These are phyloP conservation scores for Polietes domitor DNA, from an alignment of 2,888 invertebrate genomes.

Conservation along the genomic window DNA sequence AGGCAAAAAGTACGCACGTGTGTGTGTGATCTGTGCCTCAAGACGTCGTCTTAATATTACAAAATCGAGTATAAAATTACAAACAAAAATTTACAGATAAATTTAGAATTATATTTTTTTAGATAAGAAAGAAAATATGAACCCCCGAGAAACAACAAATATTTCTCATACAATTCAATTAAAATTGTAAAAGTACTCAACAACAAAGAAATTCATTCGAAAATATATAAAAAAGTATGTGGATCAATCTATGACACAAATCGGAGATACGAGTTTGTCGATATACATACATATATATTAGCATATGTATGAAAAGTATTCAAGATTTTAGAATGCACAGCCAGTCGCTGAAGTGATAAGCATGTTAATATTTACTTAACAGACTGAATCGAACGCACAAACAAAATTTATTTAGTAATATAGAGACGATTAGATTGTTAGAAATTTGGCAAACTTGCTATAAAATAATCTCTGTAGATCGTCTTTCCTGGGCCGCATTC, in stretches of 20 bases:
- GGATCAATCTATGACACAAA: not conserved
- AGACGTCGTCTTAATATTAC: not conserved
- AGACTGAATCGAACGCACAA: conserved; percentile 23
- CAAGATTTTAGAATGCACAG: conserved; percentile 52
- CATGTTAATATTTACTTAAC: conserved; percentile 41
- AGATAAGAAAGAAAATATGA: conserved; percentile 37
- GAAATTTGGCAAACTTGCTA: conserved; percentile 71
- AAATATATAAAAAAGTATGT: not conserved
- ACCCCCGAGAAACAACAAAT: conserved; percentile 68
- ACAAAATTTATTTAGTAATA: not conserved
- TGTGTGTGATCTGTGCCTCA: not conserved
- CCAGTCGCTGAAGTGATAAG: conserved; percentile 54
- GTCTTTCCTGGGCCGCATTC: conserved; percentile 72
- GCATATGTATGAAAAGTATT: not conserved
- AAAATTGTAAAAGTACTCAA: conserved; percentile 11
- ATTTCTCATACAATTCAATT: conserved; percentile 27
- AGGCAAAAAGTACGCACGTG: not conserved
- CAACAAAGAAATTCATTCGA: not conserved
- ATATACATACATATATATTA: not conserved
- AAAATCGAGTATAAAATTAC: not conserved
- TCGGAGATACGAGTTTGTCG: not conserved
- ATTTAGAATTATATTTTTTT: conserved; percentile 4
- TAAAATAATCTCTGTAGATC: conserved; percentile 80
- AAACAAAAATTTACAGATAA: not conserved
- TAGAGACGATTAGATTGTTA: not conserved